These are phyloP conservation scores for Scaptomyza flava DNA, from an alignment of 2,888 invertebrate species.

Conservation along the genomic window DNA sequence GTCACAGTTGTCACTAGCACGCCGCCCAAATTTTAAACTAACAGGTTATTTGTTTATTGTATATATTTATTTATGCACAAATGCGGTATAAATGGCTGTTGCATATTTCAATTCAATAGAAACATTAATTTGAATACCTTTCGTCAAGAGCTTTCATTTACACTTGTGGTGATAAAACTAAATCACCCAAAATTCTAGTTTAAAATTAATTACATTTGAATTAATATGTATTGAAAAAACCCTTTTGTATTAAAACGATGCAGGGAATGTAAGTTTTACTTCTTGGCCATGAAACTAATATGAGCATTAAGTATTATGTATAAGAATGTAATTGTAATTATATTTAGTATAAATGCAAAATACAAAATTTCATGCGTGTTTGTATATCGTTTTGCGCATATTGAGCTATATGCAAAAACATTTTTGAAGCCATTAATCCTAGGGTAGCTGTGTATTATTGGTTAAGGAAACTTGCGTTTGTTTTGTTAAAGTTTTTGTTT, in stretches of 20 bases:
- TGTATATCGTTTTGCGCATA: constrained; percentile 40
- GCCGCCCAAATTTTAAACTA: background rate
- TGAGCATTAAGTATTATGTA: constrained; percentile 26
- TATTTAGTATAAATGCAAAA: constrained; percentile 61
- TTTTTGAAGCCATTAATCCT: constrained; percentile 29
- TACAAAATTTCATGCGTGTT: constrained; percentile 53
- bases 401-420: constrained; percentile 36
- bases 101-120: background rate
- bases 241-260: constrained; percentile 22
- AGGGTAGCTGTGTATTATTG: constrained; percentile 31
- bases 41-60: background rate
- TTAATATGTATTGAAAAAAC: constrained; percentile 13
- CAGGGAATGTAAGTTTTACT: constrained; percentile 44
- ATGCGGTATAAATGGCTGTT: background rate
- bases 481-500: constrained; percentile 1
- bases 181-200: constrained; percentile 10
- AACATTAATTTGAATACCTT: background rate
- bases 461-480: constrained; percentile 61
- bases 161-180: background rate
- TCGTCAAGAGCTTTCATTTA: background rate
- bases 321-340: constrained; percentile 51
- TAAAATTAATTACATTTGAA: constrained; percentile 34
- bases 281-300: constrained; percentile 35
- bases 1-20: background rate
- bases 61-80: background rate